These are phyloP conservation scores for Gobio gobio DNA, from an alignment of 2,113 vertebrate genomes.

Conservation along the genomic window DNA sequence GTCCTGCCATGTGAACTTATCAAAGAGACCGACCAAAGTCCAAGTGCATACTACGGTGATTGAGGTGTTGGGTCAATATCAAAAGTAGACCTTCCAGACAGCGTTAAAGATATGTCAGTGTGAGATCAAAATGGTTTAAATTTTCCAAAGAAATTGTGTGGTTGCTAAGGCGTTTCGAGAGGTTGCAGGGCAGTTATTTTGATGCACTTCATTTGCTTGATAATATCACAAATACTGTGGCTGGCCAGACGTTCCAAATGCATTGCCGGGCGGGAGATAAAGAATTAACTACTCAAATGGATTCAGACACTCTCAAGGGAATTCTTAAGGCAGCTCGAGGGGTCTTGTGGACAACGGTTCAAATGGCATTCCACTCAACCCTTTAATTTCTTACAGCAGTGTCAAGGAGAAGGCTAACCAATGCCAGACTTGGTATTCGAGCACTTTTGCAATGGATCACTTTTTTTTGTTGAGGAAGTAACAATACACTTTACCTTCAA, in stretches of 20 bases:
- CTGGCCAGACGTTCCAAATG: neutral
- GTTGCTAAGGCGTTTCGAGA: neutral
- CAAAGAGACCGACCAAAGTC: slow-evolving; percentile 49
- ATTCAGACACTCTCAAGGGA: neutral
- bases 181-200: neutral
- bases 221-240: neutral
- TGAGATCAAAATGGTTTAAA: neutral
- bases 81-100: neutral
- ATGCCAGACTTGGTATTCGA: slow-evolving; percentile 11
- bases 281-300: slow-evolving; percentile 19
- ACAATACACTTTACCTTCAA: slow-evolving; percentile 11
- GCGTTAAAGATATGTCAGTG: neutral
- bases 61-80: neutral
- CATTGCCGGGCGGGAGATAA: neutral
- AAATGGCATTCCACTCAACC: slow-evolving; percentile 21
- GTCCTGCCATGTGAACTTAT: slow-evolving; percentile 53
- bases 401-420: slow-evolving; percentile 21
- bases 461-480: neutral
- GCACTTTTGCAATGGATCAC: slow-evolving; percentile 1
- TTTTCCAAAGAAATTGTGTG: neutral
- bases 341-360: slow-evolving; percentile 29
- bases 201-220: slow-evolving; percentile 1
- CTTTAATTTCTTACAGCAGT: slow-evolving; percentile 26
- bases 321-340: slow-evolving; percentile 14
- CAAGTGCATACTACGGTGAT: neutral